Percentiles rank a stretch among this genome's conserved stretches.
Conservation (phyloP, 2,888 invertebrate species). For the Metalampra italica region DNA sequence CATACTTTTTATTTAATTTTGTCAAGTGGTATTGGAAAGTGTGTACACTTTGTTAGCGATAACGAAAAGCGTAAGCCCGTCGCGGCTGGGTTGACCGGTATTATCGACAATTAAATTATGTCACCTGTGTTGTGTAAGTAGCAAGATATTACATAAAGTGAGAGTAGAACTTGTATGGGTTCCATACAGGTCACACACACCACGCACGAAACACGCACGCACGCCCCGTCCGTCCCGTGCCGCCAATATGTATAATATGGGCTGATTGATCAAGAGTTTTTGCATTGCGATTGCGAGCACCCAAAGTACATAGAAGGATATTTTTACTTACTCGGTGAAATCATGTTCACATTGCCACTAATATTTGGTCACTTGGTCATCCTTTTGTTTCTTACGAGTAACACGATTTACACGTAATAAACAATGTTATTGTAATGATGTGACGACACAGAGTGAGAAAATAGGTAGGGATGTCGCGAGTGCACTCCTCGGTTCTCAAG, state of each 20-base stretch:
- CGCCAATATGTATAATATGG: background rate
- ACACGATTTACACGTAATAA: no score
- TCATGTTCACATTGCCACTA: no score
- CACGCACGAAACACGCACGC: background rate
- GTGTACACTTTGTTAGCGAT: background rate
- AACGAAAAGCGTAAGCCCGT: background rate
- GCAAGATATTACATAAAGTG: conserved; percentile 37
- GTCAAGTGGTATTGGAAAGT: background rate
- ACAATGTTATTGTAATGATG: no score
- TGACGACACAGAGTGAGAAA: no score
- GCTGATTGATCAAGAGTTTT: background rate
- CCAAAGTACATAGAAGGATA: no score
- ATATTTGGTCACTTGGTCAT: no score
- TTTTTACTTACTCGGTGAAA: no score
- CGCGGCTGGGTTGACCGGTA: conserved; percentile 13
- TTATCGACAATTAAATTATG: conserved; percentile 38
- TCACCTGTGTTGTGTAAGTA: conserved; percentile 40
- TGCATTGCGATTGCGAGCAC: no score
- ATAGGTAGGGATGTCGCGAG: background rate
- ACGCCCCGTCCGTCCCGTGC: background rate
- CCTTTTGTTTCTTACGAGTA: no score
- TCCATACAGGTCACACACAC: conserved; percentile 12
- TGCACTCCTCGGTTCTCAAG: background rate
- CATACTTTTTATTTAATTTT: no score
- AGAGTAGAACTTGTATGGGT: conserved; percentile 25